Conservation (phyloP, 2,888 invertebrate species). For the Teinopalpus imperialis region DNA sequence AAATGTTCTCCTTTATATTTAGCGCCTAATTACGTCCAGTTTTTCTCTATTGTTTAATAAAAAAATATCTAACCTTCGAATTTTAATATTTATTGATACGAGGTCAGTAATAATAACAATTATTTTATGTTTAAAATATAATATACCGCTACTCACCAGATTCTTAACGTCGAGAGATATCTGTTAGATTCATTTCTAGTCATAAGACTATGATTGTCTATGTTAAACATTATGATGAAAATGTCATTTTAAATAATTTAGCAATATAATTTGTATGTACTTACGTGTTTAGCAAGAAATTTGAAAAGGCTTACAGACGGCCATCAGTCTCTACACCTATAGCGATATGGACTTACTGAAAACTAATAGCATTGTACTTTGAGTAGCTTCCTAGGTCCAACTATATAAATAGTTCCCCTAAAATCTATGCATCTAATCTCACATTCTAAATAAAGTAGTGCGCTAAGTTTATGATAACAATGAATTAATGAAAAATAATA, state of each 20-base stretch:
- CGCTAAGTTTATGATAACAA: background rate
- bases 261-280: constrained; percentile 24
- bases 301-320: constrained; percentile 35
- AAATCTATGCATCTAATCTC: background rate
- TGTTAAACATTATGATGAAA: constrained; percentile 46
- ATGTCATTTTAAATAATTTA: constrained; percentile 9
- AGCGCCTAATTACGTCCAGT: constrained; percentile 74
- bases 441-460: constrained; percentile 1
- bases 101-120: constrained; percentile 72
- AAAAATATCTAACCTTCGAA: constrained; percentile 63
- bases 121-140: constrained; percentile 54
- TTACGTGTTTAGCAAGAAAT: constrained; percentile 27
- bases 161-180: constrained; percentile 56
- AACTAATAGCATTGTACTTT: background rate
- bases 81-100: constrained; percentile 75
- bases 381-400: too few relatives aligned
- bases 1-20: constrained; percentile 62
- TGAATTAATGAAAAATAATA: too few relatives aligned
- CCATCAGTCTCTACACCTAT: constrained; percentile 17
- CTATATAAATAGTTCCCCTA: background rate
- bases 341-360: background rate
- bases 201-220: constrained; percentile 74
- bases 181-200: constrained; percentile 75
- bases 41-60: constrained; percentile 64
- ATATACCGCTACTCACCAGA: constrained; percentile 51